phyloP scores from a whole-genome alignment of 2,797 vertebrate genomes.

The Xerus rutilus region DNA sequence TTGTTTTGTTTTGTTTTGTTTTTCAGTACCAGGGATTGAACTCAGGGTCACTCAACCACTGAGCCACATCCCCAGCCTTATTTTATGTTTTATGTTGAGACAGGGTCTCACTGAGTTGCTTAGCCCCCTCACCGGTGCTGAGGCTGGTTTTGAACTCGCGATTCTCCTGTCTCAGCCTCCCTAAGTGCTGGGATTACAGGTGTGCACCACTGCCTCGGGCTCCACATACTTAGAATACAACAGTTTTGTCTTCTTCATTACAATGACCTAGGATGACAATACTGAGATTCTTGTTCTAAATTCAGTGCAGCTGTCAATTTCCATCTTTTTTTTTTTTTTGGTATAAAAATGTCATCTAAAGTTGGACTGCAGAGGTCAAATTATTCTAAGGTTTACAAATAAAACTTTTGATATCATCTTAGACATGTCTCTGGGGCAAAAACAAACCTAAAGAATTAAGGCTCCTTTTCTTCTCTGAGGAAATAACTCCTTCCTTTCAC shows the following conservation, averaged over 20 bases:
- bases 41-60: too few relatives aligned
- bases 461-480: neutral
- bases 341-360: constrained; percentile 79
- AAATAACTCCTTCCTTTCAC: constrained; percentile 26
- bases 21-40: too few relatives aligned
- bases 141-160: too few relatives aligned
- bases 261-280: constrained; percentile 81
- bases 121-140: too few relatives aligned
- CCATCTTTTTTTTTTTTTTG: constrained; percentile 57
- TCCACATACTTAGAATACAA: constrained; percentile 83
- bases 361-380: neutral
- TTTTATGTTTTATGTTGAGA: too few relatives aligned
- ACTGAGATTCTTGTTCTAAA: constrained; percentile 85
- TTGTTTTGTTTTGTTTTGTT: too few relatives aligned
- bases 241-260: constrained; percentile 81
- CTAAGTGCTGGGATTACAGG: too few relatives aligned
- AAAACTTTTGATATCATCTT: constrained; percentile 7
- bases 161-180: too few relatives aligned
- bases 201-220: too few relatives aligned
- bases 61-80: too few relatives aligned
- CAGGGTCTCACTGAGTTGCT: too few relatives aligned
- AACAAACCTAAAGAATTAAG: constrained; percentile 34
- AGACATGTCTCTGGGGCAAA: neutral
- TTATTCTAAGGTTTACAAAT: neutral
- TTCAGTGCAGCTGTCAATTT: constrained; percentile 88